These are phyloP conservation scores for Zosterops hypoxanthus DNA, from an alignment of 2,113 vertebrate species.

Conservation along the genomic window DNA sequence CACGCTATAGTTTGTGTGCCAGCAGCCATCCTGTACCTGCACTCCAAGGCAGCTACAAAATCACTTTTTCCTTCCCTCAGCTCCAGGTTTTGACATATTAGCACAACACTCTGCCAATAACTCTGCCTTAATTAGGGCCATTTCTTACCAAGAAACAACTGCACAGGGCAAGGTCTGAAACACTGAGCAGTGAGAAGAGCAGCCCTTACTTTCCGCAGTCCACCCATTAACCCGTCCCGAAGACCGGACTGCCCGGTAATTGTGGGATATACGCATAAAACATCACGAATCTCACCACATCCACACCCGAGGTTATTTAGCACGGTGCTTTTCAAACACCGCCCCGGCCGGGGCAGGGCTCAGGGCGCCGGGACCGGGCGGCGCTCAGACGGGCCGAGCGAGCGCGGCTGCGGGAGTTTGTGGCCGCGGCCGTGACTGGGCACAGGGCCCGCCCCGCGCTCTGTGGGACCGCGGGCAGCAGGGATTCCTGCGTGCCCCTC, in stretches of 20 bases:
- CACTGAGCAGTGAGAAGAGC: accelerated
- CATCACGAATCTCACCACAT: accelerated
- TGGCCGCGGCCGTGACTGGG: accelerated
- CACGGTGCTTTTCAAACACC: accelerated
- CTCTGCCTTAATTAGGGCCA: background rate
- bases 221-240: background rate
- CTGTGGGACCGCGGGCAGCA: accelerated
- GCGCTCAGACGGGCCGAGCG: accelerated
- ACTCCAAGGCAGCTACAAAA: background rate
- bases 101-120: background rate
- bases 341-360: background rate
- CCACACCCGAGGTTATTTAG: background rate
- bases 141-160: background rate
- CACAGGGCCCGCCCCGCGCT: background rate
- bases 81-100: background rate
- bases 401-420: accelerated
- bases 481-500: background rate
- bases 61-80: background rate
- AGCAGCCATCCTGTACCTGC: background rate
- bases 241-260: accelerated
- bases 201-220: background rate
- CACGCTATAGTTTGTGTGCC: background rate
- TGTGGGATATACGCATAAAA: accelerated
- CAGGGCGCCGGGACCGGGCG: accelerated
- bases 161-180: background rate